Evolutionary conservation across 2,888 invertebrate genomes (phyloP).

Genomic region (Brachyptera putata): DNA sequence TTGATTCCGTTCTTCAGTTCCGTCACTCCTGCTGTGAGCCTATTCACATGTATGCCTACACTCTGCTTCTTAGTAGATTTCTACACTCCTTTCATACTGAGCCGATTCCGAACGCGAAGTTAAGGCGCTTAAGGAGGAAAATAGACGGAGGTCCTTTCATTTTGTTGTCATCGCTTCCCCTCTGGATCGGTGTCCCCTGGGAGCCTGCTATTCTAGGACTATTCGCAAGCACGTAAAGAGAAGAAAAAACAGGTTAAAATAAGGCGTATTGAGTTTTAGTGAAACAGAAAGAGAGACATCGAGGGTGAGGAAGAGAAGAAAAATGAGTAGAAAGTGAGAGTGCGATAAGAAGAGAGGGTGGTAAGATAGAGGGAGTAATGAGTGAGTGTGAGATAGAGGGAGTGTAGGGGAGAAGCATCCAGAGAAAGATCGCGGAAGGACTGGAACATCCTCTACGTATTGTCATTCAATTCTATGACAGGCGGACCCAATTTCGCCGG

Average conservation of each 20-base stretch:
- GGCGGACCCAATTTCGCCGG: constrained; percentile 1
- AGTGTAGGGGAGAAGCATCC: too few species aligned
- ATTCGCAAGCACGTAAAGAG: neutral
- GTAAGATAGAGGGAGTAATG: too few species aligned
- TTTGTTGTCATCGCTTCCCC: neutral
- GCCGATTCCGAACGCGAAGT: constrained; percentile 24
- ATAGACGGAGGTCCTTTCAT: neutral
- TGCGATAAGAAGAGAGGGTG: neutral
- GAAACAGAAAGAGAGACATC: neutral
- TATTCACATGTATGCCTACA: too few species aligned
- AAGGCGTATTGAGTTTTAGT: constrained; percentile 6
- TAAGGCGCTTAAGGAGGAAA: constrained; percentile 30
- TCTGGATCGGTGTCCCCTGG: neutral
- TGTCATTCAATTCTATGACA: too few species aligned
- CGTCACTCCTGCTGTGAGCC: too few species aligned
- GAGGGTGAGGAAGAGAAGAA: neutral
- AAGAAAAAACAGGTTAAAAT: neutral
- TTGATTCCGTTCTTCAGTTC: too few species aligned
- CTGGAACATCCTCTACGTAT: too few species aligned
- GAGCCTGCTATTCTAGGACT: neutral
- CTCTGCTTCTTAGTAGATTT: too few species aligned
- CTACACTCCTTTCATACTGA: constrained; percentile 20
- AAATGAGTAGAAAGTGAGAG: too few species aligned
- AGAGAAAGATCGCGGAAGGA: too few species aligned
- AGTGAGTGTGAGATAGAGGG: too few species aligned